Percentiles rank a stretch among this genome's conserved stretches.
These are phyloP conservation scores for Xiphorhynchus elegans DNA, from an alignment of 2,113 vertebrate genomes.

Conservation along the genomic window DNA sequence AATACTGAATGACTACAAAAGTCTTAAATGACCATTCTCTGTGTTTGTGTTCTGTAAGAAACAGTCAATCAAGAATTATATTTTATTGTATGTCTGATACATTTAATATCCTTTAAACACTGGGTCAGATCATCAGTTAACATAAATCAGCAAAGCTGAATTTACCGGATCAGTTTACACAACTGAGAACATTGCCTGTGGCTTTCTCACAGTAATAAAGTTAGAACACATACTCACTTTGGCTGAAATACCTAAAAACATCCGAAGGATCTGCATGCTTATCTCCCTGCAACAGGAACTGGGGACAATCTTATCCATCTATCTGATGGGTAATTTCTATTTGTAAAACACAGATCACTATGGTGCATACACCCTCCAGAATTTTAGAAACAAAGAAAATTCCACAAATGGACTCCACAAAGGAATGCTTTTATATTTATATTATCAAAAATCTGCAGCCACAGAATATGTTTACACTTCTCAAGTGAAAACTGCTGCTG, in stretches of 20 bases:
- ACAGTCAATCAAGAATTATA: neutral
- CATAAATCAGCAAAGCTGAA: constrained; percentile 56
- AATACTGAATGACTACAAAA: neutral
- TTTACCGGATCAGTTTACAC: constrained; percentile 47
- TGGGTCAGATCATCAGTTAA: constrained; percentile 38
- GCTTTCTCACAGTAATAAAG: constrained; percentile 65
- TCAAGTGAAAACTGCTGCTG: neutral
- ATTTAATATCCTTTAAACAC: constrained; percentile 41
- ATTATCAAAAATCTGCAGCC: neutral
- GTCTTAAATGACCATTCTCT: neutral
- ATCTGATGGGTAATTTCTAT: neutral
- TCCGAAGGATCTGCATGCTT: constrained; percentile 4
- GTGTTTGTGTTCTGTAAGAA: neutral
- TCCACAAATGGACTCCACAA: neutral
- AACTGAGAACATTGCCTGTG: constrained; percentile 49
- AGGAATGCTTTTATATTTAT: neutral
- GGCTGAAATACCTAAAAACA: constrained; percentile 46
- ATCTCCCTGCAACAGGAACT: neutral
- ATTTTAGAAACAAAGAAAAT: neutral
- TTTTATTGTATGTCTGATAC: constrained; percentile 4
- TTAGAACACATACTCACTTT: constrained; percentile 50
- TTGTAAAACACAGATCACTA: neutral
- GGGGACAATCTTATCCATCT: constrained; percentile 4
- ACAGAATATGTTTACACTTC: neutral
- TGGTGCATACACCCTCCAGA: neutral